Percentiles rank a stretch among this genome's conserved stretches.
Evolutionary conservation across 2,113 vertebrate species (phyloP).

Genomic region (Ranitomeya variabilis): DNA sequence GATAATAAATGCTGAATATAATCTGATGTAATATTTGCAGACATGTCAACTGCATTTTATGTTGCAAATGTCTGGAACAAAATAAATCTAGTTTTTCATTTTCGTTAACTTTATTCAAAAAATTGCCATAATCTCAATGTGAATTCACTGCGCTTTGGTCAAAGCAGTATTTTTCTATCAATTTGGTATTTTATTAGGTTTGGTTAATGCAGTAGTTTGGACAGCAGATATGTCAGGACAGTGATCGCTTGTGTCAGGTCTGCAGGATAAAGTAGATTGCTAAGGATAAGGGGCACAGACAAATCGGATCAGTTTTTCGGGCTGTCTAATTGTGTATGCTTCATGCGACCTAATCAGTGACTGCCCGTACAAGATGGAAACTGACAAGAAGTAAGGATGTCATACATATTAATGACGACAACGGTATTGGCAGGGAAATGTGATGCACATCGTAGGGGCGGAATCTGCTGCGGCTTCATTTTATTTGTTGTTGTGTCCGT

Average conservation of each 20-base stretch:
- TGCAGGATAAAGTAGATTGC: neutral
- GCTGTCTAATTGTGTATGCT: constrained; percentile 12
- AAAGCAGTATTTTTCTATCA: neutral
- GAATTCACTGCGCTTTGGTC: neutral
- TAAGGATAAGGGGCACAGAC: neutral
- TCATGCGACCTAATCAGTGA: neutral
- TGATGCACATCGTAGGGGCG: neutral
- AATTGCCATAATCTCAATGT: neutral
- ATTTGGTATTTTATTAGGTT: constrained; percentile 37
- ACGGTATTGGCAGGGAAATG: neutral
- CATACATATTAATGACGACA: neutral
- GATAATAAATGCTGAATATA: neutral
- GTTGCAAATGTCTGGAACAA: neutral
- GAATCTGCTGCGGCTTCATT: neutral
- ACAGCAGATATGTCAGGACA: neutral
- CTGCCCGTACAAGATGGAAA: neutral
- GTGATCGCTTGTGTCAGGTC: neutral
- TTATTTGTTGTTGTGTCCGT: neutral
- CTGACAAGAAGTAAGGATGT: constrained; percentile 16
- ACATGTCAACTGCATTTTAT: neutral
- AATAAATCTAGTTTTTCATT: neutral
- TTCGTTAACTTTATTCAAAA: neutral
- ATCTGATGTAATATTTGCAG: constrained; percentile 9
- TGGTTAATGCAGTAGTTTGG: constrained; percentile 11
- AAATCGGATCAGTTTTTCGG: constrained; percentile 11